These are phyloP conservation scores for Thoracochromis brauschi DNA, from an alignment of 2,113 vertebrate genomes.

Conservation along the genomic window DNA sequence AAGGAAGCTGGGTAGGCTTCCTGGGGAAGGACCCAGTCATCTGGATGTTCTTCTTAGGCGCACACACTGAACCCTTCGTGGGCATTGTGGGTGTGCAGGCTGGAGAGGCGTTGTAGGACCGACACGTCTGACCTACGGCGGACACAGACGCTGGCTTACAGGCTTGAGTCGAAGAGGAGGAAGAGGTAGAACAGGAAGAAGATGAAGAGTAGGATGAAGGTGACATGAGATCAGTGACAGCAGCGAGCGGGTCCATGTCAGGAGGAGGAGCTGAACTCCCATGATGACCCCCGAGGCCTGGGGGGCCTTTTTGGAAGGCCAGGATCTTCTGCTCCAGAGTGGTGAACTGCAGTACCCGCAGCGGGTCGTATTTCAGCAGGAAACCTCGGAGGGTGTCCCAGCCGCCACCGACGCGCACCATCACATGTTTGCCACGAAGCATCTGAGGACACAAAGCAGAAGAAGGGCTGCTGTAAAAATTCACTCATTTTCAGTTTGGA, in stretches of 20 bases:
- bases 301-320: conserved; percentile 85
- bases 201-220: conserved; percentile 46
- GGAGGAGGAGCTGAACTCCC: conserved; percentile 61
- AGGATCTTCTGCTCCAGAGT: conserved; percentile 95
- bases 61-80: conserved; percentile 15
- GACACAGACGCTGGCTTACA: conserved; percentile 49
- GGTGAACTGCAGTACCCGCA: conserved; percentile 90
- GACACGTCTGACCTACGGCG: conserved; percentile 43
- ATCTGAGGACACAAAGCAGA: conserved; percentile 71
- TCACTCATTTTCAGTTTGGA: background rate
- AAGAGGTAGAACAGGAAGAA: conserved; percentile 39
- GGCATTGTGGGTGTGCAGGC: conserved; percentile 56
- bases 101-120: conserved; percentile 53
- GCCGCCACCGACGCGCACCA: conserved; percentile 97
- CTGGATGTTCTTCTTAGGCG: conserved; percentile 53
- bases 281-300: conserved; percentile 48
- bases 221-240: conserved; percentile 72
- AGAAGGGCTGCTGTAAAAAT: background rate
- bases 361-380: conserved; percentile 90
- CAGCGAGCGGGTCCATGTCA: conserved; percentile 85
- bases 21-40: conserved; percentile 28
- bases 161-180: background rate
- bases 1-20: conserved; percentile 60
- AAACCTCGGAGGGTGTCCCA: conserved; percentile 98
- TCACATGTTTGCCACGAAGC: conserved; percentile 97